Conservation (phyloP, 2,888 invertebrate genomes). For the Agyllia agylla region DNA sequence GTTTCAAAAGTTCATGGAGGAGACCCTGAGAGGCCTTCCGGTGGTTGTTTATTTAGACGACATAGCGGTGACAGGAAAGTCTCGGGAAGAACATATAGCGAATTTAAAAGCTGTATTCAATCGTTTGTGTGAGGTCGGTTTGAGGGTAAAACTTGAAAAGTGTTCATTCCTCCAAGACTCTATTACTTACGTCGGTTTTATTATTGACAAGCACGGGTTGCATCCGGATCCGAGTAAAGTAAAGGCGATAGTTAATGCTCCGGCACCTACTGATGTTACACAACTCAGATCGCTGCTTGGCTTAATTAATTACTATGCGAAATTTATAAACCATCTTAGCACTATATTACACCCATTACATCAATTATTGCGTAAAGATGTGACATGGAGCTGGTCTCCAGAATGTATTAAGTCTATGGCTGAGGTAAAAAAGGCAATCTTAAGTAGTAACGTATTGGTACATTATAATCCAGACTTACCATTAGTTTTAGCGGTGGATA, state of each 20-base stretch:
- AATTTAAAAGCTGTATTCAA: conserved; percentile 45
- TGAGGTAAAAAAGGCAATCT: conserved; percentile 55
- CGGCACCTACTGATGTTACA: conserved; percentile 51
- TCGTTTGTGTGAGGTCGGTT: conserved; percentile 36
- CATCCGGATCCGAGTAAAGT: conserved; percentile 50
- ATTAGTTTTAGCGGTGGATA: conserved; percentile 54
- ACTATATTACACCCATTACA: conserved; percentile 17
- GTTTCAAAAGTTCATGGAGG: conserved; percentile 72
- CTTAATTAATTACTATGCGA: conserved; percentile 21
- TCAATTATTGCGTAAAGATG: conserved; percentile 10
- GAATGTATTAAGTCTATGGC: conserved; percentile 38
- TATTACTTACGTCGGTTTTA: conserved; percentile 23
- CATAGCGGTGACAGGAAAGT: conserved; percentile 59
- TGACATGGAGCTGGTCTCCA: not conserved
- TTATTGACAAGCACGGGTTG: conserved; percentile 58
- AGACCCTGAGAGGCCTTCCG: conserved; percentile 36
- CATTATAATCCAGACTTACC: conserved; percentile 66
- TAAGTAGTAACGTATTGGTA: conserved; percentile 48
- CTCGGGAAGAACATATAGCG: conserved; percentile 18
- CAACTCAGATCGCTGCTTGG: conserved; percentile 48
- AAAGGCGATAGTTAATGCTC: conserved; percentile 44
- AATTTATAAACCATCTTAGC: conserved; percentile 20
- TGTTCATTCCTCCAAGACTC: conserved; percentile 24
- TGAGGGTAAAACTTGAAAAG: conserved; percentile 52
- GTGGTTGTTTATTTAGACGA: conserved; percentile 61